phyloP scores from a whole-genome alignment of 2,888 invertebrate species.

The Rhaphigaster nebulosa region DNA sequence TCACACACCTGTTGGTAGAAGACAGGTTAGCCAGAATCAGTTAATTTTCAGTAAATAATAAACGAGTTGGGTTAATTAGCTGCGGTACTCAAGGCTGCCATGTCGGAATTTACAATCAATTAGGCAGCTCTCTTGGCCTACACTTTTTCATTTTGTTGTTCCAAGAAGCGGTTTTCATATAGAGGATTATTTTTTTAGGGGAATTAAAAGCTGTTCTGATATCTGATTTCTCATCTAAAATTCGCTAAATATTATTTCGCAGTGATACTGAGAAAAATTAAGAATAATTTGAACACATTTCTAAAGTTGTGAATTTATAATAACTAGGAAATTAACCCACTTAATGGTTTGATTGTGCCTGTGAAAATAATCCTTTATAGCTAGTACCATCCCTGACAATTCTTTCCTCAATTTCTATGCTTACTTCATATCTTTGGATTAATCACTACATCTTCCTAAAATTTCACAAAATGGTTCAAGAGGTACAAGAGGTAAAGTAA shows the following conservation, averaged over 20 bases:
- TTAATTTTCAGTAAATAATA: constrained; percentile 25
- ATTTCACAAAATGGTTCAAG: too few species aligned
- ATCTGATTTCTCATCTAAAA: not conserved
- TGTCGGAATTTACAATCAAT: constrained; percentile 35
- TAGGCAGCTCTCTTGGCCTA: not conserved
- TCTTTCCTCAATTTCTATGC: too few species aligned
- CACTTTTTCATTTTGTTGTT: not conserved
- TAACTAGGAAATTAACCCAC: too few species aligned
- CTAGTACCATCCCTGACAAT: too few species aligned
- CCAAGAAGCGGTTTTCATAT: not conserved
- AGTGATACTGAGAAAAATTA: not conserved
- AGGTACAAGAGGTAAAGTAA: too few species aligned
- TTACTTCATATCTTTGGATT: too few species aligned
- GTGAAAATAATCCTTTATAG: too few species aligned
- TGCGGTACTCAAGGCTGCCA: not conserved
- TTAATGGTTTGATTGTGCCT: too few species aligned
- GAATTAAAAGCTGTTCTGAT: not conserved
- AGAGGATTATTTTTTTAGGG: not conserved
- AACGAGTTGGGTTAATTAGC: not conserved
- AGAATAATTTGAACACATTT: not conserved
- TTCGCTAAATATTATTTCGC: not conserved
- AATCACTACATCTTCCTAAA: too few species aligned
- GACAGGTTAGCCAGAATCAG: constrained; percentile 11
- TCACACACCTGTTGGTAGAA: constrained; percentile 18
- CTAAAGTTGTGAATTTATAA: too few species aligned